Conservation (phyloP, 1,140 invertebrate genomes). For the Aporrectodea caliginosa region DNA sequence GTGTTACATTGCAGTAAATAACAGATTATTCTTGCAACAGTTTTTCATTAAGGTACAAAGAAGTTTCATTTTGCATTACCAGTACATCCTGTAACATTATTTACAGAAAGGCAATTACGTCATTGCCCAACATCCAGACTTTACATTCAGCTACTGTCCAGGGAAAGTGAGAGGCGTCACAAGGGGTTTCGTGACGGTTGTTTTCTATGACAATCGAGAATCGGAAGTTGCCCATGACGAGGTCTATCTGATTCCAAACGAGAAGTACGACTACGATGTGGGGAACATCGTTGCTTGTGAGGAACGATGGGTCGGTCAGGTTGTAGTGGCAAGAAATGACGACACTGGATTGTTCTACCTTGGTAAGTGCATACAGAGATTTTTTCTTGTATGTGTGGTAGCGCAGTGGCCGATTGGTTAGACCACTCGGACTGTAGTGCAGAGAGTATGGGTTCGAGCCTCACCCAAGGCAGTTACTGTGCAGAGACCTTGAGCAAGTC, state of each 20-base stretch:
- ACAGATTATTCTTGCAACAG: no score
- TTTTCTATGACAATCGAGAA: slow-evolving; percentile 43
- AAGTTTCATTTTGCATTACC: no score
- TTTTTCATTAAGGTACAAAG: no score
- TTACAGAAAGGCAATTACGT: slow-evolving; percentile 39
- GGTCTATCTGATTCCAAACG: slow-evolving; percentile 39
- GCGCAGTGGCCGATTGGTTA: no score
- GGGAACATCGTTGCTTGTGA: slow-evolving; percentile 41
- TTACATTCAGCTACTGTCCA: slow-evolving; percentile 45
- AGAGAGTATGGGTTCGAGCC: no score
- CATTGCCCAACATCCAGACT: slow-evolving; percentile 44
- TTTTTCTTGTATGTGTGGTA: no score
- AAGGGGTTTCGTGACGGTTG: slow-evolving; percentile 35
- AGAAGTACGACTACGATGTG: slow-evolving; percentile 43
- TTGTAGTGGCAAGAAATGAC: slow-evolving; percentile 46
- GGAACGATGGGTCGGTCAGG: slow-evolving; percentile 39
- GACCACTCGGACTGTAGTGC: no score
- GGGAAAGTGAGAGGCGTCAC: slow-evolving; percentile 38
- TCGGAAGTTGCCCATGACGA: slow-evolving; percentile 35
- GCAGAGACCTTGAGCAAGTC: no score
- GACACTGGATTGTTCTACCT: slow-evolving; percentile 40
- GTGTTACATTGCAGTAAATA: no score
- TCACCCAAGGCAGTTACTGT: no score
- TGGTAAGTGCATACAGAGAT: slow-evolving; percentile 38
- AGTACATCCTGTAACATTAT: background rate